Percentiles rank a stretch among this genome's conserved stretches.
Conservation (phyloP, 2,888 invertebrate species). For the Fragum whitleyi region DNA sequence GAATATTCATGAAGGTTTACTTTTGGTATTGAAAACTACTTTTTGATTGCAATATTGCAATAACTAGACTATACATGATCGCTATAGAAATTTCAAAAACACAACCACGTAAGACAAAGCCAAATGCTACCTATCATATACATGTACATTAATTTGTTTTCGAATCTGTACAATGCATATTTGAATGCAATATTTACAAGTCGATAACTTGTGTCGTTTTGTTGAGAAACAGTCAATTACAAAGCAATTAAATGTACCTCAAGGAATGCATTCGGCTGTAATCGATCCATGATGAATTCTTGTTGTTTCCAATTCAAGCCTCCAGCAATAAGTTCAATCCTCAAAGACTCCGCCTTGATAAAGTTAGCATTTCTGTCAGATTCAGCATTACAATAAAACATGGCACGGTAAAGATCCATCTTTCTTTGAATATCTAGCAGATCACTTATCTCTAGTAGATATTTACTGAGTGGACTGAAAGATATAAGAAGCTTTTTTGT, state of each 20-base stretch:
- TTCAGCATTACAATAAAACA: constrained; percentile 83
- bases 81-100: too few species aligned
- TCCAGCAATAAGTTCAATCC: constrained; percentile 84
- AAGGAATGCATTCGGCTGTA: constrained; percentile 80
- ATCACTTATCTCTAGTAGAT: constrained; percentile 83
- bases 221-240: too few species aligned
- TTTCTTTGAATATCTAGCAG: constrained; percentile 84
- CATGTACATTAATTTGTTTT: too few species aligned
- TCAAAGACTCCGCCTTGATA: constrained; percentile 82
- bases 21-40: too few species aligned
- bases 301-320: constrained; percentile 85
- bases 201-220: too few species aligned
- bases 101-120: too few species aligned
- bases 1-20: too few species aligned
- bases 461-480: constrained; percentile 82
- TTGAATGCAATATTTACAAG: too few species aligned
- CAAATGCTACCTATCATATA: too few species aligned
- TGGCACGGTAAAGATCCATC: constrained; percentile 83
- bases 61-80: too few species aligned
- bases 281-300: constrained; percentile 82
- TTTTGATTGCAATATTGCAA: too few species aligned
- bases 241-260: constrained; percentile 79
- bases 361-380: constrained; percentile 83
- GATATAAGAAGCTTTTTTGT: background rate
- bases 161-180: too few species aligned